Evolutionary conservation across 37 sponge, comb jelly and placozoan genomes (phyloP).

Genomic region (Spongilla lacustris): DNA sequence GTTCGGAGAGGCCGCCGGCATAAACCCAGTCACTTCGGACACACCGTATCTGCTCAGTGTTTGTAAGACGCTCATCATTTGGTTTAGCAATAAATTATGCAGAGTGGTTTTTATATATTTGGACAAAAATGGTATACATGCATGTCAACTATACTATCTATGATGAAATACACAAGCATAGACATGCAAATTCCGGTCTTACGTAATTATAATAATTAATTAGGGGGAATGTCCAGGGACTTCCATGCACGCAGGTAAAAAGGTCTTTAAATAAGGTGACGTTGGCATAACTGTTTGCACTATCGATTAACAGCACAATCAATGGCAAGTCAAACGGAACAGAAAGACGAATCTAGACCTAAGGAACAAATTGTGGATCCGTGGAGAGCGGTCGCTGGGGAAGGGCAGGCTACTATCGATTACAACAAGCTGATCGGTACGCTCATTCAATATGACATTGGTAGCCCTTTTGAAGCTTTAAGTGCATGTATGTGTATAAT

Average conservation of each 20-base stretch:
- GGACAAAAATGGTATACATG: no score
- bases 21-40: slow-evolving; percentile 37
- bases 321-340: background rate
- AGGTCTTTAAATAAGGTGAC: background rate
- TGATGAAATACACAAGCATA: no score
- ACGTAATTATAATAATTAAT: no score
- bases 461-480: no score
- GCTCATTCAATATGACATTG: background rate
- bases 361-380: slow-evolving; percentile 55
- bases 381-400: slow-evolving; percentile 59
- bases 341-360: background rate
- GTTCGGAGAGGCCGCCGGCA: slow-evolving; percentile 39
- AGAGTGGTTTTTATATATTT: no score
- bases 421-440: slow-evolving; percentile 68
- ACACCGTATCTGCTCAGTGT: slow-evolving; percentile 30
- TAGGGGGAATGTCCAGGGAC: no score
- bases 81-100: background rate
- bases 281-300: background rate
- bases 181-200: no score
- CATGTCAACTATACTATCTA: no score
- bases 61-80: background rate
- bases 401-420: slow-evolving; percentile 45
- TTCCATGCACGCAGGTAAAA: no score
- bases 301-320: background rate
- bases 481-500: no score